Percentiles rank a stretch among this genome's conserved stretches.
Evolutionary conservation across 2,797 vertebrate genomes (phyloP).

Genomic region (Sardinella longiceps): DNA sequence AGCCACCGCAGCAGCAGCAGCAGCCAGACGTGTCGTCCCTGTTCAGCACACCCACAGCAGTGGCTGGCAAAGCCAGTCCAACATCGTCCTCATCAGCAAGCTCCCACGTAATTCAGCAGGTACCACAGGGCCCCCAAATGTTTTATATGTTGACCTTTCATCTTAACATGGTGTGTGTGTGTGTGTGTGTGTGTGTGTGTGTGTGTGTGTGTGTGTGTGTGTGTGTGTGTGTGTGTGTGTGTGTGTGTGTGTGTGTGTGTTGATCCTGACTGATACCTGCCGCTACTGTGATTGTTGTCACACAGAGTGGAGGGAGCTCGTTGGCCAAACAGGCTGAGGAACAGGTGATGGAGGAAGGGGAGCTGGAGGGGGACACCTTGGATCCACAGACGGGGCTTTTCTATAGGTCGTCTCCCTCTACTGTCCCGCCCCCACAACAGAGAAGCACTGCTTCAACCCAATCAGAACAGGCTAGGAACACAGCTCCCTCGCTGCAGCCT

Average conservation of each 20-base stretch:
- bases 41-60: not conserved
- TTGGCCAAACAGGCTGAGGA: conserved; percentile 83
- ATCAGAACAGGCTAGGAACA: conserved; percentile 49
- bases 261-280: not conserved
- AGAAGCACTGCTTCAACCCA: conserved; percentile 61
- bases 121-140: not conserved
- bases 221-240: not conserved
- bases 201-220: not conserved
- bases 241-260: not conserved
- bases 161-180: not conserved
- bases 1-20: not conserved
- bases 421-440: conserved; percentile 76
- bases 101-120: not conserved
- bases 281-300: conserved; percentile 30
- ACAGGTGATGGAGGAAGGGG: conserved; percentile 84
- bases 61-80: not conserved
- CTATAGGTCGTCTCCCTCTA: conserved; percentile 86
- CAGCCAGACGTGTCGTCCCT: not conserved
- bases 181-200: not conserved
- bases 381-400: conserved; percentile 98
- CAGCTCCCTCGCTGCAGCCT: conserved; percentile 71
- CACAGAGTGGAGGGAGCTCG: conserved; percentile 81
- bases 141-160: no score
- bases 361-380: conserved; percentile 94
- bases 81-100: not conserved